Evolutionary conservation across 2,113 vertebrate genomes (phyloP), one percentile per base, ranked within the genome.

Genomic region (Gobiocypris rarus): DNA sequence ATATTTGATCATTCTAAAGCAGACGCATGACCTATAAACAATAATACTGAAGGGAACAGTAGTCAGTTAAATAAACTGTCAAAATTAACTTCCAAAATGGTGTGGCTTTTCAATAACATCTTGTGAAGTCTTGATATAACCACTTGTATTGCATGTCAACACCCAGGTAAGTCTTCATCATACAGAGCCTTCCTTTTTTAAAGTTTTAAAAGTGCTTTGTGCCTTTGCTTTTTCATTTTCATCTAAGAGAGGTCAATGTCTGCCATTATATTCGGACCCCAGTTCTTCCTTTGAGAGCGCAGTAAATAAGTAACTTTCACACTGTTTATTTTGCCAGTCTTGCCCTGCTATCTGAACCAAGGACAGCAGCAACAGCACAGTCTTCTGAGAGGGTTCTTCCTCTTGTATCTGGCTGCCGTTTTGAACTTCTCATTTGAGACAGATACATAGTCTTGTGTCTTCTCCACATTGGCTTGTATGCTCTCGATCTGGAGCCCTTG

Each of bases 301-400:
- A 77, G 24, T 48, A 22, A 24, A 31, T 63, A 28, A 14, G 10
- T 43, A 54, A 34, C 15, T 24, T 84, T 89, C 84, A 91, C n/a
- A 24, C 4, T 6, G 9, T n/a, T 77, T 59, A 59, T 41, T 54
- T 11, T 41, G 5, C 10, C 22, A 38, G 54, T 11, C 31, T 56
- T 76, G 28, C n/a, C 10, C 19, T 83, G 92, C 65, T 90, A 86
- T 85, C 91, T 93, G 84, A 90, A 93, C 93, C 95, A 97, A 0
- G 95, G 95, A 63, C 95, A 99, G 54, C 97, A 99, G 89, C 97
- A 99, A 88, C 96, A 98, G 83, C 95, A 98, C 41, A 98, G 38
- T 77, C 86, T 92, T 85, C 89, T 94, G 34, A 97, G 94, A n/a
- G 96, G 96, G 86, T 97, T 96, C 87, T 91, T 96, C 89, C 91